Base-by-base conservation (phyloP, 2,888 invertebrate species). In the Apomyelois bistriatella region DNA sequence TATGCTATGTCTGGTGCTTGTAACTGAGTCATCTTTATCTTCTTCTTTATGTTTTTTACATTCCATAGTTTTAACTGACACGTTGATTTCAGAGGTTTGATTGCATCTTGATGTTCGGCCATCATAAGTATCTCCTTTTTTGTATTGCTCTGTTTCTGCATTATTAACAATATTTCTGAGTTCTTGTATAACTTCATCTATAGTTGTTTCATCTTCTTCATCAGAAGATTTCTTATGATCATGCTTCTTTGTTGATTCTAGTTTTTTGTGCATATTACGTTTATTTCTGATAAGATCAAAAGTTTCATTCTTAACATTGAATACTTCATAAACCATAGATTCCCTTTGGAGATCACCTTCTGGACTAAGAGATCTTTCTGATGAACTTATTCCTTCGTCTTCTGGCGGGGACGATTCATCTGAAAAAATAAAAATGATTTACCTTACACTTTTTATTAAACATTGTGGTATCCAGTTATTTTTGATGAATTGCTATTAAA, bases 311-410 rank as follows among this genome's bases (percentile, higher is more conserved):
- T 92, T 91, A 1, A 91, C 88, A 57, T 89, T 92, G 65, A 92
- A 93, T 46, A 93, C 87, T 77, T 93, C 93, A 66, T 93, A 93
- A 1, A 93, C 90, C 75, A 92, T 86, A 0, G 92, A 88, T 59
- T 93, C 92, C 58, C 92, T 82, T 73, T 93, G 93, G 0, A 88
- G 81, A 58, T 93, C 93, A 32, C 93, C 92, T 71, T 95, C 95
- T 0, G 95, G 95, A 57, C 94, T 95, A 41, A 95, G 85, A 38
- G 95, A 95, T 62, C 94, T 90, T 74, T 96, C 96, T 0, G 96
- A 96, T 7, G 96, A 96, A 69, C 96, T 96, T 62, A 97, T 97
- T 5, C 96, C 96, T 90, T 96, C 96, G 71, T 96, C 96, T 83
- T 96, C 96, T 37, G 95, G 95, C 61, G 96, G 95, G 5, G 95